These are phyloP conservation scores for Antechinus flavipes DNA, from an alignment of 2,113 vertebrate genomes.

Conservation along the genomic window DNA sequence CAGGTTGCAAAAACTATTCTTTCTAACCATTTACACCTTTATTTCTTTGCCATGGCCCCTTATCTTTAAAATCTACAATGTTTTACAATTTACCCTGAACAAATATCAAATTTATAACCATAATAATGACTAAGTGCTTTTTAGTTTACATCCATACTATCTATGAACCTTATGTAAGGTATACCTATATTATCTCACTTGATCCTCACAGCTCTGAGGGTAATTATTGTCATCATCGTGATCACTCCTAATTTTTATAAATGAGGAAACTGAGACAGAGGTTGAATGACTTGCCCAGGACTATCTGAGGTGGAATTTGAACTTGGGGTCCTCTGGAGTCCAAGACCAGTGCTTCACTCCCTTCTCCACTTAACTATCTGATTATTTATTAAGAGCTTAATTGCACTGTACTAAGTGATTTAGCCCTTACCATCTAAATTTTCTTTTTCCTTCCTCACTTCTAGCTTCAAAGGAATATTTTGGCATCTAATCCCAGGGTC, in stretches of 20 bases:
- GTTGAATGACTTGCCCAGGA: neutral
- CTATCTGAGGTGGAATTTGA: neutral
- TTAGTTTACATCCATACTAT: neutral
- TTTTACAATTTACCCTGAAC: neutral
- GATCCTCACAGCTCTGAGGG: neutral
- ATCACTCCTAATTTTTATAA: neutral
- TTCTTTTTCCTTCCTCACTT: constrained; percentile 74
- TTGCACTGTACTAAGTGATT: constrained; percentile 33
- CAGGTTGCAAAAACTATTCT: neutral
- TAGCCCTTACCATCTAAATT: constrained; percentile 30
- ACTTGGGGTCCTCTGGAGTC: neutral
- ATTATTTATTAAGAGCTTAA: constrained; percentile 38
- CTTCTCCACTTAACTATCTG: neutral
- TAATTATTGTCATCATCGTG: neutral
- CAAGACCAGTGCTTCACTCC: neutral
- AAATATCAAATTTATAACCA: neutral
- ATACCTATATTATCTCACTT: neutral
- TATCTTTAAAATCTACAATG: neutral
- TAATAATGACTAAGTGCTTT: neutral
- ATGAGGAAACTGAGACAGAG: neutral
- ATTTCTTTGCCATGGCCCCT: neutral
- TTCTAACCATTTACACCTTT: neutral
- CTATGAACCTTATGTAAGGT: neutral
- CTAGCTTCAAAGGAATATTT: constrained; percentile 91
- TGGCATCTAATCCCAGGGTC: constrained; percentile 91